Percentiles rank a stretch among this genome's conserved stretches.
Conservation (phyloP, 2,888 invertebrate genomes). For the Seira musarum region DNA sequence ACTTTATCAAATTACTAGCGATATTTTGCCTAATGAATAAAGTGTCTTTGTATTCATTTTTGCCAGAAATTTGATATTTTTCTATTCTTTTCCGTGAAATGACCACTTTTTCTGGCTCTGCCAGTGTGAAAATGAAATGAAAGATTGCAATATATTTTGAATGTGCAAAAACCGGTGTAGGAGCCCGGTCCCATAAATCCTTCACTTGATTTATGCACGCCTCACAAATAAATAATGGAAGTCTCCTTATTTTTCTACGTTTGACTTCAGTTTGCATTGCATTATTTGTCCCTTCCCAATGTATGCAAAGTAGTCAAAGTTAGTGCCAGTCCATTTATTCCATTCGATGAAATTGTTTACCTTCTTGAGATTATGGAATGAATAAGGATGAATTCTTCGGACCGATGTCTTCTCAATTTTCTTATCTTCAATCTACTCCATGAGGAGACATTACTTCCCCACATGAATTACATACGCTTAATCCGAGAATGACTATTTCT, state of each 20-base stretch:
- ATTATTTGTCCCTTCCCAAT: neutral
- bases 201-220: conserved; percentile 60
- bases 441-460: neutral
- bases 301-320: neutral
- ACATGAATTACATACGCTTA: too few relatives aligned
- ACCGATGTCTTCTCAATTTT: neutral
- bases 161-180: conserved; percentile 60
- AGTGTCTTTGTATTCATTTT: neutral
- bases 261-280: neutral
- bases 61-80: neutral
- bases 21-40: too few relatives aligned
- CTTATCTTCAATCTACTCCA: neutral
- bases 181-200: conserved; percentile 48
- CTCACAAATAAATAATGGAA: conserved; percentile 2
- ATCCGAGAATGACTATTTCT: too few relatives aligned
- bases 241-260: neutral
- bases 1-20: too few relatives aligned
- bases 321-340: too few relatives aligned
- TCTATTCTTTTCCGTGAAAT: conserved; percentile 2
- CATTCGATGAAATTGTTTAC: neutral
- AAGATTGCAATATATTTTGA: conserved; percentile 48
- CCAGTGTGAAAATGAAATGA: conserved; percentile 34
- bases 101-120: conserved; percentile 2
- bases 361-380: neutral
- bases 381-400: too few relatives aligned